Base-by-base conservation (phyloP, 1,140 invertebrate species). In the Rhopalosiphum maidis region DNA sequence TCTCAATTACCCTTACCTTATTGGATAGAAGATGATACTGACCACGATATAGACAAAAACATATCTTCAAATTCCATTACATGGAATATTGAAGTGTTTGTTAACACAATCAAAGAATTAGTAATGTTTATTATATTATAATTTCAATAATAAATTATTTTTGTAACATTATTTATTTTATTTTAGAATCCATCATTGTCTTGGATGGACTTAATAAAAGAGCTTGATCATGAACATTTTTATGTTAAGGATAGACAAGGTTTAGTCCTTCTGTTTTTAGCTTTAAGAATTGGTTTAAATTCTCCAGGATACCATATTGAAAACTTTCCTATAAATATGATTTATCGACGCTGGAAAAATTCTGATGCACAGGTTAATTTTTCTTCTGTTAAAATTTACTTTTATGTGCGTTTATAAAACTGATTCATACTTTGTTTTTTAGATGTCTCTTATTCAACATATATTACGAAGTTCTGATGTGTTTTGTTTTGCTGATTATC, bases 71-170 rank as follows among this genome's bases (percentile, higher is more conserved):
- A 95, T 93, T 95, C 96, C 93, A 96, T 95, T n/a, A 96, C 97
- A 8, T 99, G 98, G 98, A 99, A 99, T 95, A 96, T 98, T 23
- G 98, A 99, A 95, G 96, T 98, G 88, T 99, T 99, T 95, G 97
- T 99, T 21, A 97, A 98, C 95, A 97, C 98, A 68, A 95, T 99
- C 22, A 98, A 99, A 95, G 98, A 99, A 95, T 95, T 98, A 94
- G 97, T 98, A 94, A 95, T 55, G 83, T 94, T n/a, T 86, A 5
- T n/a, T 93, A 43, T 51, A 91, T 92, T 30, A 91, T 93, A 88
- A 83, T 90, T 89, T 87, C 43, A 48, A 15, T 54, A 37, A 23
- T 92, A 41, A 55, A 41, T 60, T 88, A n/a, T 77, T 77, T 5
- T 87, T 37, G n/a, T 0, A 37, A 8, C 60, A 94, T 37, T 55